Percentiles rank a stretch among this genome's conserved stretches.
Conservation (phyloP, 2,888 invertebrate species). For the Drosophila rellima region DNA sequence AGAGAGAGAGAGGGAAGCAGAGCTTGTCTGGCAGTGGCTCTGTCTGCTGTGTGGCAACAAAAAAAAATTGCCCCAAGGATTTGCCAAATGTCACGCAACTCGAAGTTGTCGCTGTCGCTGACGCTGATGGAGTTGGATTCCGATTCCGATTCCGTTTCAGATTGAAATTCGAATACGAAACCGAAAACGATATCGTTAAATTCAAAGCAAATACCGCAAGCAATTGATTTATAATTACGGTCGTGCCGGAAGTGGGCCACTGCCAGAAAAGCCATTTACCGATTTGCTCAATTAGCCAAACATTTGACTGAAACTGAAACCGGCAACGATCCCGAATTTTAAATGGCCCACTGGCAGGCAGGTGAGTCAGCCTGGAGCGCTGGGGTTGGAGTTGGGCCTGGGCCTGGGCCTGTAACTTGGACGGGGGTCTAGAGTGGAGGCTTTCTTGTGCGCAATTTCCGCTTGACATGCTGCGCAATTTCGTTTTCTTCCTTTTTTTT, state of each 20-base stretch:
- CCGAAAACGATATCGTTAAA: slow-evolving; percentile 28
- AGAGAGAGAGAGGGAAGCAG: background rate
- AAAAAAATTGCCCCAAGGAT: slow-evolving; percentile 60
- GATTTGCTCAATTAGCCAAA: slow-evolving; percentile 74
- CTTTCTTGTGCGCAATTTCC: slow-evolving; percentile 60
- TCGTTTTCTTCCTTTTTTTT: slow-evolving; percentile 21
- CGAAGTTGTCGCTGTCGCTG: slow-evolving; percentile 37
- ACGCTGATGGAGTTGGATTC: slow-evolving; percentile 40
- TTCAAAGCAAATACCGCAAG: slow-evolving; percentile 59
- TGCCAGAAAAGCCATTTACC: slow-evolving; percentile 47
- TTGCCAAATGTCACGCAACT: slow-evolving; percentile 77
- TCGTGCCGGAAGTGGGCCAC: slow-evolving; percentile 50
- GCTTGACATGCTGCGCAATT: slow-evolving; percentile 64
- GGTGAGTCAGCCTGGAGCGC: background rate
- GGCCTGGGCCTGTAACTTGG: background rate
- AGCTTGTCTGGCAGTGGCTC: slow-evolving; percentile 14
- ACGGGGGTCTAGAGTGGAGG: background rate
- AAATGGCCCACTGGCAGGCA: slow-evolving; percentile 29
- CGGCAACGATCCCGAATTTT: slow-evolving; percentile 30
- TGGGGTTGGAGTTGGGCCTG: background rate
- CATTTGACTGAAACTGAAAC: slow-evolving; percentile 42
- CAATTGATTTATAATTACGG: slow-evolving; percentile 79
- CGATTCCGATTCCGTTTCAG: background rate
- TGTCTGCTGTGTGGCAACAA: background rate
- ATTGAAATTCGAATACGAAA: slow-evolving; percentile 1